Conservation (phyloP, 1,140 invertebrate species). For the Mizuhopecten yessoensis region DNA sequence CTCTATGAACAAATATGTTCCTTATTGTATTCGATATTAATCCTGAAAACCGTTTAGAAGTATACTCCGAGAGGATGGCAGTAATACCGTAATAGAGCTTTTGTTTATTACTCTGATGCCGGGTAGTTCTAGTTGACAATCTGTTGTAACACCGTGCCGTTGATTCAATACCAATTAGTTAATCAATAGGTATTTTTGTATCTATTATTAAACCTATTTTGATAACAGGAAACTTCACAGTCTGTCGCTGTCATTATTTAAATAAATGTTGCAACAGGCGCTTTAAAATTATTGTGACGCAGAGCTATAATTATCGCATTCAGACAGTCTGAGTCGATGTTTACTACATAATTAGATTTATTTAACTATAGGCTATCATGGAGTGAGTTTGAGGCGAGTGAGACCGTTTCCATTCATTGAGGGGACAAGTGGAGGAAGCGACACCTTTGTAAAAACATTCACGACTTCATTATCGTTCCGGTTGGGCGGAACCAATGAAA, state of each 20-base stretch:
- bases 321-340: slow-evolving; percentile 21
- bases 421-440: not conserved
- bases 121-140: slow-evolving; percentile 6
- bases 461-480: slow-evolving; percentile 40
- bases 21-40: no score
- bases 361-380: slow-evolving; percentile 23
- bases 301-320: not conserved
- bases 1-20: no score
- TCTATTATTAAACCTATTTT: slow-evolving; percentile 34
- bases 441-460: slow-evolving; percentile 27
- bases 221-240: slow-evolving; percentile 1
- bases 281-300: slow-evolving; percentile 19
- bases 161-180: not conserved
- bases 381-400: slow-evolving; percentile 1
- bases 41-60: no score
- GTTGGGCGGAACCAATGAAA: slow-evolving; percentile 37
- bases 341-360: slow-evolving; percentile 36
- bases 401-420: slow-evolving; percentile 1
- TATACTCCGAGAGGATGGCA: no score
- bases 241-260: not conserved
- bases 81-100: not conserved
- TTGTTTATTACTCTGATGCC: not conserved
- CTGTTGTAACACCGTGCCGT: not conserved
- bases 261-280: not conserved
- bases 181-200: not conserved